Conservation (phyloP, 2,888 invertebrate genomes). For the Nasonovia ribisnigri region DNA sequence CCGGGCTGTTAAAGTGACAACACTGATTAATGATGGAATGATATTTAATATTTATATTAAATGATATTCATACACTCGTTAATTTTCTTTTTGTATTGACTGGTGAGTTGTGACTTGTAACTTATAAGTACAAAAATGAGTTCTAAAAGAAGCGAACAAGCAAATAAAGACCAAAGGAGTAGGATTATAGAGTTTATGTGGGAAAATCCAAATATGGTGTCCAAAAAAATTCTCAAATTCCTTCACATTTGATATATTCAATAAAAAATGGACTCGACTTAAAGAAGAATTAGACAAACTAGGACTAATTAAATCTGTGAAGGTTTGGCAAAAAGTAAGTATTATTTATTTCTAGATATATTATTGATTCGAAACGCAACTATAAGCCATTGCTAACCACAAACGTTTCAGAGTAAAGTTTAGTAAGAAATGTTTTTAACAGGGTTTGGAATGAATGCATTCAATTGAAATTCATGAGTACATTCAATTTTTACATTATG, state of each 20-base stretch:
- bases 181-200: neutral
- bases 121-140: neutral
- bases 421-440: conserved; percentile 4
- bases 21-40: neutral
- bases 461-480: no score
- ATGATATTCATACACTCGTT: conserved; percentile 9
- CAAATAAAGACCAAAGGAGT: neutral
- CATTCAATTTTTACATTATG: no score
- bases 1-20: neutral
- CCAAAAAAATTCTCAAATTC: conserved; percentile 6
- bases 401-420: conserved; percentile 12
- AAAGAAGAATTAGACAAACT: conserved; percentile 20
- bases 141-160: conserved; percentile 21
- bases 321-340: conserved; percentile 33
- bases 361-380: neutral
- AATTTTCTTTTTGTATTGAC: neutral
- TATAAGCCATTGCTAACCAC: conserved; percentile 1
- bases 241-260: neutral
- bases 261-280: neutral
- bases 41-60: neutral
- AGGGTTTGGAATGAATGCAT: no score
- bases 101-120: neutral
- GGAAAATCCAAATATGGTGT: neutral
- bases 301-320: conserved; percentile 18
- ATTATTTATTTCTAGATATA: conserved; percentile 15